Percentiles rank a stretch among this genome's conserved stretches.
phyloP scores from a whole-genome alignment of 1,140 invertebrate species.

The Zaprionus inermis region DNA sequence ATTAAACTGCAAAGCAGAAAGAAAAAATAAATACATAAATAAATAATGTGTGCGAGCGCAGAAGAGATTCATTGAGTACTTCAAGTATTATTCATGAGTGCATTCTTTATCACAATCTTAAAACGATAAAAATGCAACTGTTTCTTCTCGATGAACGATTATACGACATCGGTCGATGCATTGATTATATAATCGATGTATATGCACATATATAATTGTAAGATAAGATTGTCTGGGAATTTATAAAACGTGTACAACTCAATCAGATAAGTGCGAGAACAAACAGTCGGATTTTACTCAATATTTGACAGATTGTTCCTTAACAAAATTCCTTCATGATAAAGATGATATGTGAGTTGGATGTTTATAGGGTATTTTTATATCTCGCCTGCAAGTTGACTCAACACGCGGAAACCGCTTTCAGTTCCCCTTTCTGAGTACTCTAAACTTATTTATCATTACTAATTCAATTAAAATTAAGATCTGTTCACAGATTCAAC shows the following conservation, averaged over 20 bases:
- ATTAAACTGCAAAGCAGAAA: conserved; percentile 65
- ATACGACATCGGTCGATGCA: neutral
- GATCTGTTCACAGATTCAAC: neutral
- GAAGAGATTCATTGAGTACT: neutral
- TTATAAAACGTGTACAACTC: neutral
- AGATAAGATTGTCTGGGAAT: neutral
- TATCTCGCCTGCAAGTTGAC: neutral
- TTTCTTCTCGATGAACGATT: neutral
- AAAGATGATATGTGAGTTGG: neutral
- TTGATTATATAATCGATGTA: neutral
- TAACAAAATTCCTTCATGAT: neutral
- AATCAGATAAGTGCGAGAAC: neutral
- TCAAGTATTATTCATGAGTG: neutral
- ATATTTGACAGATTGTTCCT: neutral
- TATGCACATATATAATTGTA: neutral
- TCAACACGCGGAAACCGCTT: neutral
- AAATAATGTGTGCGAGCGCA: conserved; percentile 5
- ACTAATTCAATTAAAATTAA: neutral
- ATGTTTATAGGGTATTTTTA: neutral
- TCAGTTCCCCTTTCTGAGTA: neutral
- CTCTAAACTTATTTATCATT: neutral
- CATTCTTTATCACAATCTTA: neutral
- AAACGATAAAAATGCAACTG: neutral
- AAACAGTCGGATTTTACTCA: neutral
- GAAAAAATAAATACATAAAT: neutral